These are phyloP conservation scores for Lasioglossum albipes DNA, from an alignment of 1,140 invertebrate species.

Conservation along the genomic window DNA sequence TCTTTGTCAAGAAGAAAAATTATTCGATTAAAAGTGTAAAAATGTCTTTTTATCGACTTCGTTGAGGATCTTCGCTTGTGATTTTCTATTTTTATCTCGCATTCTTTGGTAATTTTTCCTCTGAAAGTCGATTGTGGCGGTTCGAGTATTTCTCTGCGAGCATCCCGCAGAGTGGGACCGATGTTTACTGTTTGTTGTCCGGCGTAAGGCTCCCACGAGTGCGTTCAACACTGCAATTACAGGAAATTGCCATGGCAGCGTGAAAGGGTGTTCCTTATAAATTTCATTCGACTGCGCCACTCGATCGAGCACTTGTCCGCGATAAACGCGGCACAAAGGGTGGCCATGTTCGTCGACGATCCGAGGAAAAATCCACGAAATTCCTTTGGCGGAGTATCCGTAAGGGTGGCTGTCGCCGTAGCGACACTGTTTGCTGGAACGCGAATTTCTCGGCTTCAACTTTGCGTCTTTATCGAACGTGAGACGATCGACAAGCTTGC, in stretches of 20 bases:
- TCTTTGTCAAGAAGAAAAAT: too few species aligned
- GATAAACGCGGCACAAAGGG: conserved; percentile 41
- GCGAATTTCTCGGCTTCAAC: too few species aligned
- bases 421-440: background rate
- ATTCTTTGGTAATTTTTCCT: too few species aligned
- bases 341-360: conserved; percentile 3
- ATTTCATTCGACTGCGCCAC: conserved; percentile 12
- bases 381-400: background rate
- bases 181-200: conserved; percentile 46
- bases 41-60: too few species aligned
- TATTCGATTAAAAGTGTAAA: too few species aligned
- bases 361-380: background rate
- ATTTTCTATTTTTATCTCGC: too few species aligned
- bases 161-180: conserved; percentile 1
- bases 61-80: too few species aligned
- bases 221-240: conserved; percentile 44
- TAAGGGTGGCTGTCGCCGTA: background rate
- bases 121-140: too few species aligned
- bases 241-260: conserved; percentile 41
- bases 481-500: too few species aligned
- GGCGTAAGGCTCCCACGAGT: conserved; percentile 3
- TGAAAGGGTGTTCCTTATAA: conserved; percentile 30
- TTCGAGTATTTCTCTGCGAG: background rate
- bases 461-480: too few species aligned
- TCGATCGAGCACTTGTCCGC: conserved; percentile 3